Base-by-base conservation (phyloP, 2,113 vertebrate genomes). In the Galbula dea region DNA sequence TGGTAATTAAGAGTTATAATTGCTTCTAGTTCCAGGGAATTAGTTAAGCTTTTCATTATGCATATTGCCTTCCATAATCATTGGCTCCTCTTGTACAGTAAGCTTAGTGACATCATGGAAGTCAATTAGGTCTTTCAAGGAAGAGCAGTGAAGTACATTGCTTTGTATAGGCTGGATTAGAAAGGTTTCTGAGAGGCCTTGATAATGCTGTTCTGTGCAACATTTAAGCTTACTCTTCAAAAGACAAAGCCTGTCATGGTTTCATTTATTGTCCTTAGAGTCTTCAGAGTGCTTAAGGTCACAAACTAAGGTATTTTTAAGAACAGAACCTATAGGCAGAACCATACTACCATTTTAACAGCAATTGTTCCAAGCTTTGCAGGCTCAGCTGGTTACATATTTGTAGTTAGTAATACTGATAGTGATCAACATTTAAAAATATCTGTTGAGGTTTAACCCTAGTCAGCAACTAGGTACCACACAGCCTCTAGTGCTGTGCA, bases 1-100 rank as follows among this genome's bases (percentile, higher is more conserved):
- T 91, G 76, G 59, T 97, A 97, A 98, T 98, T 97, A 97, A 90
- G 92, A 79, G 61, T 97, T 97, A 97, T 97, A 98, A 97, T 98
- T 98, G 96, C 93, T 89, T 96, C 87, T 82, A 88, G 91, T 97
- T 97, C 91, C 96, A 96, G 93, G 93, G 97, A 98, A 95, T 97
- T 98, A 96, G 87, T 94, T 89, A 95, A 94, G 89, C 83, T 96
- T 92, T 95, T 97, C n/a, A 77, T 94, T 96, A 83, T 95, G 86
- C 80, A 65, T 96, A 86, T 89, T 88, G 73, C 71, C 49, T 98
- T 97, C 97, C 57, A 30, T 90, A 86, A 77, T 96, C 92, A 95
- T 96, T 26, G 2, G 52, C 73, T 66, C 3, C 43, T 96, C 75
- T 94, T 24, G 19, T 92, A 87, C 71, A 69, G 37, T 72, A 94